These are phyloP conservation scores for Dioctria linearis DNA, from an alignment of 2,888 invertebrate species.

Conservation along the genomic window DNA sequence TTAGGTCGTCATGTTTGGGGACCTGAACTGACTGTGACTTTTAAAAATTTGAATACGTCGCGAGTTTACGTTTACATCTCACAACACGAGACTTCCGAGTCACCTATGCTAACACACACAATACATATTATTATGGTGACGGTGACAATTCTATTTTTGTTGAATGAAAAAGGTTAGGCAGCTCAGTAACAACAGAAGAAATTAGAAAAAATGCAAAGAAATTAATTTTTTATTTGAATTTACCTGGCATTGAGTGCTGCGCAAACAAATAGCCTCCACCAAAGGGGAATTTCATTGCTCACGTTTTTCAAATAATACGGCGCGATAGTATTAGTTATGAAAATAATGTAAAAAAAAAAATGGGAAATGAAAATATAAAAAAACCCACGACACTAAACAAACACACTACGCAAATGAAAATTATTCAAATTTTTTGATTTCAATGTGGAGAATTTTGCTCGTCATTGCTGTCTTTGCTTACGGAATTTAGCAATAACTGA, in stretches of 20 bases:
- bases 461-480: not conserved
- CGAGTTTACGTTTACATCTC: conserved; percentile 25
- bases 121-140: not conserved
- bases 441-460: not conserved
- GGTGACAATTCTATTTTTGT: conserved; percentile 10
- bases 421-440: conserved; percentile 10
- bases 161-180: conserved; percentile 27
- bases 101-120: conserved; percentile 32
- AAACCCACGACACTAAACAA: conserved; percentile 8
- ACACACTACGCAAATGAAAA: not conserved
- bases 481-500: not conserved
- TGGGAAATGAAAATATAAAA: not conserved
- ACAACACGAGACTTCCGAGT: conserved; percentile 50
- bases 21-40: conserved; percentile 5
- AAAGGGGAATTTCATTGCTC: conserved; percentile 50
- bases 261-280: conserved; percentile 59
- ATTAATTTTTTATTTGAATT: conserved; percentile 60
- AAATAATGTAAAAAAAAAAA: no score
- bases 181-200: conserved; percentile 44
- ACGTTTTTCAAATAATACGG: not conserved
- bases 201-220: conserved; percentile 50
- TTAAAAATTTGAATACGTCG: conserved; percentile 14
- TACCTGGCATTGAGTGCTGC: conserved; percentile 61
- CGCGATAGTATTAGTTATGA: not conserved
- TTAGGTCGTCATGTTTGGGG: not conserved